These are phyloP conservation scores for Holotrichia oblita DNA, from an alignment of 1,140 invertebrate genomes.

Conservation along the genomic window DNA sequence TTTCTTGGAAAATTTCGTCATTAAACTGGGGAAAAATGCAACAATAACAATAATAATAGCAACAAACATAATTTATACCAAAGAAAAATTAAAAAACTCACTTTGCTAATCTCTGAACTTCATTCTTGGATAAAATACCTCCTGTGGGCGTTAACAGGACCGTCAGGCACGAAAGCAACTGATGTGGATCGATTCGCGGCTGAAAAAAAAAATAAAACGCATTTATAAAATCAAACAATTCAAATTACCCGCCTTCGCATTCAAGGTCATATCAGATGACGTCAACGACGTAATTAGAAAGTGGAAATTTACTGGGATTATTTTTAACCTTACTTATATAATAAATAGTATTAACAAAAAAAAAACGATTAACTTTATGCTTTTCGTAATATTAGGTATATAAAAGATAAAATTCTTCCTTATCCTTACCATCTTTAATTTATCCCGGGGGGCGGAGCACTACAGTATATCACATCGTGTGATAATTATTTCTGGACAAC, in stretches of 20 bases:
- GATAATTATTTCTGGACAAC: conserved; percentile 27
- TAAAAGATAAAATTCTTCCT: conserved; percentile 30
- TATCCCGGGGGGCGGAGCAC: not conserved
- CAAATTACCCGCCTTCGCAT: conserved; percentile 1
- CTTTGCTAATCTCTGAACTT: conserved; percentile 84
- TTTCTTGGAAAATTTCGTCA: conserved; percentile 96
- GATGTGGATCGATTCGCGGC: conserved; percentile 90
- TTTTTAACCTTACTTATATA: not conserved
- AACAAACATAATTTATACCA: too few species aligned
- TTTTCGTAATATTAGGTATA: conserved; percentile 12
- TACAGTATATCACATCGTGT: conserved; percentile 31
- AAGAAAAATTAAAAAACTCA: conserved; percentile 59
- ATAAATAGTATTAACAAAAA: not conserved
- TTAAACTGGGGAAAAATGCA: conserved; percentile 75
- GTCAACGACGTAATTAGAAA: not conserved
- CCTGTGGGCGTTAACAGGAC: conserved; percentile 83
- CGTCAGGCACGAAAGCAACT: conserved; percentile 85
- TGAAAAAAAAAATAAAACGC: conserved; percentile 65
- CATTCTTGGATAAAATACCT: conserved; percentile 85
- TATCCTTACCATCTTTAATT: conserved; percentile 46
- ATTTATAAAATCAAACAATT: conserved; percentile 25
- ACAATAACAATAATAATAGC: conserved; percentile 30
- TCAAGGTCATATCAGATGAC: conserved; percentile 24
- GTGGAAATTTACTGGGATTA: not conserved
- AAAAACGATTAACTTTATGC: not conserved